Base-by-base conservation (phyloP, 2,113 vertebrate genomes). In the Tiliqua scincoides region DNA sequence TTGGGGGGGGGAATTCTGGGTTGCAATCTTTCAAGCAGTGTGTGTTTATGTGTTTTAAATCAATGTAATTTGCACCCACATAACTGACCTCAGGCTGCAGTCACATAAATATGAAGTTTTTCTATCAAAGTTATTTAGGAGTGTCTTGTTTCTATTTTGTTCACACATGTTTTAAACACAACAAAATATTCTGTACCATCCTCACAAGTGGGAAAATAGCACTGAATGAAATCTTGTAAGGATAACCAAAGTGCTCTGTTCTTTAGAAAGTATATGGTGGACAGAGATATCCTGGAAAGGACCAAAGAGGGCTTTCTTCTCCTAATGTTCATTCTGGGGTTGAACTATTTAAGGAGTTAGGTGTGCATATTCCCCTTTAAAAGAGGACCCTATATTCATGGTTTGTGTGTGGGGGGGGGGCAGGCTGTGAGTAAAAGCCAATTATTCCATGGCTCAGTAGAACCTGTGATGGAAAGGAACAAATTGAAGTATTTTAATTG, bases 401-500 rank as follows among this genome's bases (percentile, higher is more conserved):
- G 27, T n/a, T 23, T 48, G 57, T 48, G 61, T 52, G 54, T 35
- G 15, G 32, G 21, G 62, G 27, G 40, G 25, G 48, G 40, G 17
- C 4, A 8, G 8, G 54, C 30, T 84, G 40, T 63, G 40, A 10
- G 35, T 63, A 84, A 81, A 63, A 74, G 48, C 43, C 79, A 86
- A 86, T 86, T 86, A 81, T 74, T 86, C 68, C 78, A 81, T 81
- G 85, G 79, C 61, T 86, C 85, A 86, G 61, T 80, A 67, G 83
- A 77, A 85, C 48, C 74, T 86, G 70, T 65, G 70, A 37, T 63
- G 78, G 70, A 80, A 86, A 86, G 73, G 85, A 86, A 81, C 68
- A 86, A 86, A 81, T 81, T 74, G 78, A 81, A 74, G 70, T 86
- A 86, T 86, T 86, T 86, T 86, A 81, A 86, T 86, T 86, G 78